Percentiles rank a stretch among this genome's conserved stretches.
Conservation (phyloP, 2,113 vertebrate species). For the Morphnarchus princeps region DNA sequence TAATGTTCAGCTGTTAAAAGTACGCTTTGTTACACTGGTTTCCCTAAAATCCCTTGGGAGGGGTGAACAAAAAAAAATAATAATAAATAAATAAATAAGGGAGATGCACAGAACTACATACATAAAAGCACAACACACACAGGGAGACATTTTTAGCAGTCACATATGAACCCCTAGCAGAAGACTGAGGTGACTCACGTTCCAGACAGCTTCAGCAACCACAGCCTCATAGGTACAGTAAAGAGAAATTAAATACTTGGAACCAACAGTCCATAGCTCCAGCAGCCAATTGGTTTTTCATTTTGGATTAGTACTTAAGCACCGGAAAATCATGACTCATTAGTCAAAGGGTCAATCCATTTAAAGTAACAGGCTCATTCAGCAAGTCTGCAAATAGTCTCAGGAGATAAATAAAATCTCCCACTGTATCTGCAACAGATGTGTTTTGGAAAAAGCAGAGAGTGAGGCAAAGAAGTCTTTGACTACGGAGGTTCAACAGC, state of each 20-base stretch:
- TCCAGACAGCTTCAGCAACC: background rate
- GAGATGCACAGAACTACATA: background rate
- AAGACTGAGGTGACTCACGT: background rate
- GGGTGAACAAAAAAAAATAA: too few relatives aligned
- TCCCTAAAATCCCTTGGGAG: background rate
- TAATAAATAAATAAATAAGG: too few relatives aligned
- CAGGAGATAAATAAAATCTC: constrained; percentile 7
- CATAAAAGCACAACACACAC: background rate
- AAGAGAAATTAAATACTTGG: constrained; percentile 15
- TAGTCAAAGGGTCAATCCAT: constrained; percentile 38
- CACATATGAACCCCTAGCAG: background rate
- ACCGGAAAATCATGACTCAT: background rate
- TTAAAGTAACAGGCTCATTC: constrained; percentile 41
- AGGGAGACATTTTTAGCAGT: background rate
- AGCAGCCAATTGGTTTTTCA: background rate
- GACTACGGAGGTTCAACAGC: background rate
- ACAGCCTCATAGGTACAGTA: background rate
- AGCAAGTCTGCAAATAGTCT: constrained; percentile 18
- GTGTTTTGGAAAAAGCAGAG: background rate
- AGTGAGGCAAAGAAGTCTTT: background rate
- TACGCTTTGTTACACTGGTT: background rate
- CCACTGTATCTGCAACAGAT: constrained; percentile 5
- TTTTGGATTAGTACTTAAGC: constrained; percentile 22
- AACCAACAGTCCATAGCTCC: background rate
- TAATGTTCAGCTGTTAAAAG: background rate